Conservation (phyloP, 2,888 invertebrate species). For the Chrysina gloriosa region DNA sequence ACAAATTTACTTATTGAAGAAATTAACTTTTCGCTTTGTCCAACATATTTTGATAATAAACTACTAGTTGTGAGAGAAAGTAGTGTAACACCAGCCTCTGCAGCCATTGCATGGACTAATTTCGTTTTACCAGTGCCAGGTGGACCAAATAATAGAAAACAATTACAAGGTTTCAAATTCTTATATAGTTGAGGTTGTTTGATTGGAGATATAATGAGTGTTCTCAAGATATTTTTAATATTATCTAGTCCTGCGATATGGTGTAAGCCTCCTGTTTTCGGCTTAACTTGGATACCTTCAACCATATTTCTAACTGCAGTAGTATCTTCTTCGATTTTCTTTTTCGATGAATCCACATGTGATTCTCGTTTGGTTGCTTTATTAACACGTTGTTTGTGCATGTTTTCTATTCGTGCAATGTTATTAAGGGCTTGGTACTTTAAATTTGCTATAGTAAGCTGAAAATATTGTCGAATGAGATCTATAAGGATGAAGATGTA, state of each 20-base stretch:
- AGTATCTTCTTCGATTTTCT: neutral
- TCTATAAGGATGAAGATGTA: neutral
- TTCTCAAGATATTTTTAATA: slow-evolving; percentile 66
- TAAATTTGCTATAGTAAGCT: neutral
- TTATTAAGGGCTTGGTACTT: neutral
- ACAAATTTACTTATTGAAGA: slow-evolving; percentile 9
- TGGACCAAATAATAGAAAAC: slow-evolving; percentile 68
- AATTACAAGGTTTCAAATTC: slow-evolving; percentile 64
- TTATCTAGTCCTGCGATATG: slow-evolving; percentile 67
- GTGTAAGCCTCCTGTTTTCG: slow-evolving; percentile 59
- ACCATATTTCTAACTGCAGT: slow-evolving; percentile 11
- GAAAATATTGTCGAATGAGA: neutral
- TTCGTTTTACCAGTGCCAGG: slow-evolving; percentile 67
- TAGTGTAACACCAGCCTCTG: slow-evolving; percentile 66
- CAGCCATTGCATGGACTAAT: slow-evolving; percentile 63
- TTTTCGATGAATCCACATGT: neutral
- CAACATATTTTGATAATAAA: slow-evolving; percentile 68
- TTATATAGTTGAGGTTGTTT: slow-evolving; percentile 69
- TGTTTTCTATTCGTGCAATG: slow-evolving; percentile 11
- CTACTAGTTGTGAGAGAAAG: slow-evolving; percentile 68
- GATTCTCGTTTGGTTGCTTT: neutral
- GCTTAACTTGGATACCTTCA: slow-evolving; percentile 51
- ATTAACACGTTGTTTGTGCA: neutral
- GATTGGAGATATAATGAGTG: slow-evolving; percentile 67
- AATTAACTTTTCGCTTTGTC: slow-evolving; percentile 70